Percentiles rank a stretch among this genome's conserved stretches.
Evolutionary conservation across 2,888 invertebrate species (phyloP).

Genomic region (Drosophila paramelanica): DNA sequence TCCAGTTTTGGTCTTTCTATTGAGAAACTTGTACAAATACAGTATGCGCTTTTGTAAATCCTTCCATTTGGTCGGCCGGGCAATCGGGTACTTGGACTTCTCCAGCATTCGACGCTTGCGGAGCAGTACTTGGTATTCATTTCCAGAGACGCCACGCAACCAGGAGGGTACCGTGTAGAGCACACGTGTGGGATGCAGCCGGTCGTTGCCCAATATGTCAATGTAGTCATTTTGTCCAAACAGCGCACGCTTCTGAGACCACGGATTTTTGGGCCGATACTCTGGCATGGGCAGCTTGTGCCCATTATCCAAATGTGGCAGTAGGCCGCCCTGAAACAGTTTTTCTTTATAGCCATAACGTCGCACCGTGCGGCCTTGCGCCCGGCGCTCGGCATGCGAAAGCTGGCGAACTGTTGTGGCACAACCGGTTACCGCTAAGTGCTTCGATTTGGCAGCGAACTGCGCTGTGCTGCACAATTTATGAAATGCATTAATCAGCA

Average conservation of each 20-base stretch:
- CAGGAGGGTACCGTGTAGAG: conserved; percentile 94
- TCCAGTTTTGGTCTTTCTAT: conserved; percentile 92
- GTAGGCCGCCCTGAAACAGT: conserved; percentile 88
- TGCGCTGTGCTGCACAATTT: conserved; percentile 43
- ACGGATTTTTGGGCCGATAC: conserved; percentile 90
- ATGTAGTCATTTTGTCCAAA: conserved; percentile 99
- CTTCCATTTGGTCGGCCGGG: conserved; percentile 92
- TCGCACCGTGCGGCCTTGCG: conserved; percentile 87
- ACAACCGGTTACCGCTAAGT: conserved; percentile 6
- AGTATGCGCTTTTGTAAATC: conserved; percentile 90
- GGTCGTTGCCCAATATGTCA: conserved; percentile 95
- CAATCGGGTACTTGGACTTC: conserved; percentile 87
- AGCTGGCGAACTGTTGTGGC: conserved; percentile 87
- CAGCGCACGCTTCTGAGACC: conserved; percentile 91
- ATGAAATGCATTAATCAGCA: conserved; percentile 59
- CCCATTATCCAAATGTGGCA: conserved; percentile 88
- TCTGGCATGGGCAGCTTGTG: conserved; percentile 88
- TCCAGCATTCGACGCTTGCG: conserved; percentile 90
- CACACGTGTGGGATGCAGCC: conserved; percentile 92
- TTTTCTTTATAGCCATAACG: conserved; percentile 89
- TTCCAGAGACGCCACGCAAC: conserved; percentile 94
- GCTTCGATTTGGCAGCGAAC: conserved; percentile 15
- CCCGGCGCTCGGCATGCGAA: conserved; percentile 85
- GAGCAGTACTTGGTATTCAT: conserved; percentile 90
- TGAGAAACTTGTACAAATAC: conserved; percentile 91